Base-by-base conservation (phyloP, 2,888 invertebrate species). In the Hyposoter didymator region DNA sequence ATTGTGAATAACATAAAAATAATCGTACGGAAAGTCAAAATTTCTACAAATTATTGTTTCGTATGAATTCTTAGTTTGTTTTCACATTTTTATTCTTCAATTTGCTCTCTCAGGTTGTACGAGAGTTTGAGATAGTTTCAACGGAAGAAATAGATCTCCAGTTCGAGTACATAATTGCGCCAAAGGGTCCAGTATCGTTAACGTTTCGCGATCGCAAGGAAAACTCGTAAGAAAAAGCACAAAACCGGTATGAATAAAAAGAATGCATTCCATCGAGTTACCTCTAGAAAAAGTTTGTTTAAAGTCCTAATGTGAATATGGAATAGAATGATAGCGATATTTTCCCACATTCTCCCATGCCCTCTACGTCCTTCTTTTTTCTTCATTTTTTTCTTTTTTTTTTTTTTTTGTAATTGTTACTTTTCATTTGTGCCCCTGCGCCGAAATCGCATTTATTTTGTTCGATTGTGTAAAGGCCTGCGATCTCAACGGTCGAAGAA, bases 101-200 rank as follows among this genome's bases (percentile, higher is more conserved):
- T 22, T 70, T 3, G 39, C 52, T 84, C 82, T 94, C 92, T 45
- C 94, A 97, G 97, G 95, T 97, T 89, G 94, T 97, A 87, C 95
- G 96, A 89, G 95, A 96, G 90, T 98, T 97, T 94, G 95, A 96
- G 78, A 95, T 98, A 39, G 95, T 95, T 81, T 96, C 96, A 87
- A 95, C 95, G 64, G 95, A 96, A 17, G 96, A 96, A 66, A 93
- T 98, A 87, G 96, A 97, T 90, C 94, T 97, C 45, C 96, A 97
- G 91, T 98, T 97, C 91, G 97, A 98, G 92, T 98, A 98, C 94
- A 94, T 98, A 73, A 92, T 98, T 84, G 96, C 97, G 6, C 97
- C 98, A 2, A 96, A 96, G 93, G 96, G 96, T 10, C 97, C 97
- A 22, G 96, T 97, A 17, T 95, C 95, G 12, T 94, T 98, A 89